These are phyloP conservation scores for Tribolium freemani DNA, from an alignment of 2,888 invertebrate genomes.

Conservation along the genomic window DNA sequence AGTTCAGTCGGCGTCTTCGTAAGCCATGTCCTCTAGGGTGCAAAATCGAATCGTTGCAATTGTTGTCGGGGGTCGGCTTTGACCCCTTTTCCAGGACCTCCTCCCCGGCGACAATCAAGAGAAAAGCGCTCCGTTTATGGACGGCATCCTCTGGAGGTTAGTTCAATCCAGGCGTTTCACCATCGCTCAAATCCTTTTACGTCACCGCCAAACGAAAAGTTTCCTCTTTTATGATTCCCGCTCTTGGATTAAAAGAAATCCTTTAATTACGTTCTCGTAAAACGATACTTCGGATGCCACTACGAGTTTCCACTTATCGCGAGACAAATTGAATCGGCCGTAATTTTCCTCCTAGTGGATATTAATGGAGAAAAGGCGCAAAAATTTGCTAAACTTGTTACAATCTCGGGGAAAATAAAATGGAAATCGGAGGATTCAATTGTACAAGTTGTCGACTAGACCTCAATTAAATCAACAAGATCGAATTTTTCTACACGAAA, in stretches of 20 bases:
- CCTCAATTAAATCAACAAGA: too few species aligned
- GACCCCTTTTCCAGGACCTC: conserved; percentile 5
- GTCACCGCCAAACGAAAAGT: conserved; percentile 14
- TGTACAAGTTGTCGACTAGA: too few species aligned
- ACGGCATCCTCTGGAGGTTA: conserved; percentile 37
- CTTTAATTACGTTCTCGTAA: conserved; percentile 30
- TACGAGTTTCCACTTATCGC: too few species aligned
- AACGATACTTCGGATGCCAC: too few species aligned
- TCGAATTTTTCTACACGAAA: too few species aligned
- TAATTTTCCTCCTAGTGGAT: too few species aligned
- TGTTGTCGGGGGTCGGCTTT: background rate
- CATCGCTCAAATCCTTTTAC: conserved; percentile 33
- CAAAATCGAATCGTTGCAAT: conserved; percentile 23
- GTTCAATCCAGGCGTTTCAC: conserved; percentile 14
- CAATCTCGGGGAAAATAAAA: too few species aligned
- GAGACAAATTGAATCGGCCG: too few species aligned
- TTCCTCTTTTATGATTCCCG: conserved; percentile 26
- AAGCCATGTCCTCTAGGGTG: conserved; percentile 7
- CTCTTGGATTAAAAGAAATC: conserved; percentile 24
- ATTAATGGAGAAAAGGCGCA: too few species aligned
- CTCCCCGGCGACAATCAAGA: conserved; percentile 19
- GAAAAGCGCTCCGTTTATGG: conserved; percentile 28
- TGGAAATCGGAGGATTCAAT: too few species aligned
- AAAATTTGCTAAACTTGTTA: too few species aligned
- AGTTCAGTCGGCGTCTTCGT: background rate